Base-by-base conservation (phyloP, 2,888 invertebrate genomes). In the Eupsilia transversa region DNA sequence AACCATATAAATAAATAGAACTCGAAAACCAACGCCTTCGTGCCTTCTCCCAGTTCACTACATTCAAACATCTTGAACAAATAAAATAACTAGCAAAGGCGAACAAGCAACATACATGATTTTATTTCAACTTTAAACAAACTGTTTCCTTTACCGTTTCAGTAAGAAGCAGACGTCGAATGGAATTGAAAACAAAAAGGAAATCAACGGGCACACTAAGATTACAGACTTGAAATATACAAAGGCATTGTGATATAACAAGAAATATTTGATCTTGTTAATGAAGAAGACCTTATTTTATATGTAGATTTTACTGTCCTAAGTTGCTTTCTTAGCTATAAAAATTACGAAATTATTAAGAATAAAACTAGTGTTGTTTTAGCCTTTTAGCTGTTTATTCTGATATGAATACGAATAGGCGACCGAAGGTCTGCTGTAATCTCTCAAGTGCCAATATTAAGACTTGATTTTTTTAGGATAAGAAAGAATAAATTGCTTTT, bases 91-190 rank as follows among this genome's bases (percentile, higher is more conserved):
- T 12, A 63, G n/a, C 83, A 83, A 65, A 49, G 10, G 38, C 41
- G 67, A 79, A 72, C 66, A 79, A 67, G 49, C 54, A 79, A 83
- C 66, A 49, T 60, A 84, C 60, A 83, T 60, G 65, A 80, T 84
- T 74, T 80, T 80, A 83, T 84, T 69, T 74, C n/a, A 63, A 41
- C 43, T 70, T 70, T 80, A 61, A 84, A 81, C 81, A 69, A 84
- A 80, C 68, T 56, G 66, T 84, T 65, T 67, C 43, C 68, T 84
- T 80, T 80, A 66, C 66, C 56, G 41, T 82, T 82, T 49, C 82
- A 83, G 82, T n/a, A 85, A 67, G 71, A 85, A 77, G 46, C 81
- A 66, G 20, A 65, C 73, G 9, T 59, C 70, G 49, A 85, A 85
- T 65, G 78, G 70, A 56, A 71, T 77, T 49, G 85, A 81, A 77